Conservation (phyloP, 2,888 invertebrate species). For the Penaeus monodon region DNA sequence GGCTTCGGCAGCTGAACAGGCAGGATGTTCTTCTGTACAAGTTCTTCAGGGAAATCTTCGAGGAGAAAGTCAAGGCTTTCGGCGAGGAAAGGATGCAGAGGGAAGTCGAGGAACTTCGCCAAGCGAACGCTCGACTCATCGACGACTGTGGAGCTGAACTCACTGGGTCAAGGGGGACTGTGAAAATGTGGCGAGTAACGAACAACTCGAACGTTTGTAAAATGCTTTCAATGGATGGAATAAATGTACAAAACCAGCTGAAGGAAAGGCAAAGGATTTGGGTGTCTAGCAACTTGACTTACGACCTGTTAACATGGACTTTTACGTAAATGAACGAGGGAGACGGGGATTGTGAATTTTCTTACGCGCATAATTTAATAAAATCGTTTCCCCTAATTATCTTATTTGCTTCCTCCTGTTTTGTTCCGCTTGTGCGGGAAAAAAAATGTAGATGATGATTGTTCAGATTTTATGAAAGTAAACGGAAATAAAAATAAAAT, state of each 20-base stretch:
- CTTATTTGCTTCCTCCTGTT: no score
- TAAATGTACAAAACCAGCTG: constrained; percentile 11
- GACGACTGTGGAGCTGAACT: background rate
- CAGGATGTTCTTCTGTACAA: constrained; percentile 51
- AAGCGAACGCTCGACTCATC: constrained; percentile 22
- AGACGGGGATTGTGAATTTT: no score
- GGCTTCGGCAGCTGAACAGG: constrained; percentile 62
- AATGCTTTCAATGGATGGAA: constrained; percentile 12
- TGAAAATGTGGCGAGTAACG: background rate
- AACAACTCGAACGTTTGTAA: background rate
- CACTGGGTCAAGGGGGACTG: background rate
- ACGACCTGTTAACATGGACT: no score
- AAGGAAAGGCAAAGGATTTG: constrained; percentile 19
- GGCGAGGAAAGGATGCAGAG: constrained; percentile 34
- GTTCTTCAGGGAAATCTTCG: constrained; percentile 43
- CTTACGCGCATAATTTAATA: no score
- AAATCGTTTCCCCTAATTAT: no score
- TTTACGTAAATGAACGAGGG: no score
- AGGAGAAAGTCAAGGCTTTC: constrained; percentile 35
- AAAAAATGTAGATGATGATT: no score
- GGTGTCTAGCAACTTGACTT: background rate
- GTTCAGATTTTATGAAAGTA: no score
- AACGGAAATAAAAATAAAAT: no score
- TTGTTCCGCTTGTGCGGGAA: no score
- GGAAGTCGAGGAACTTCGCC: constrained; percentile 32